These are phyloP conservation scores for Enteromius radiatus DNA, from an alignment of 2,797 vertebrate genomes.

Conservation along the genomic window DNA sequence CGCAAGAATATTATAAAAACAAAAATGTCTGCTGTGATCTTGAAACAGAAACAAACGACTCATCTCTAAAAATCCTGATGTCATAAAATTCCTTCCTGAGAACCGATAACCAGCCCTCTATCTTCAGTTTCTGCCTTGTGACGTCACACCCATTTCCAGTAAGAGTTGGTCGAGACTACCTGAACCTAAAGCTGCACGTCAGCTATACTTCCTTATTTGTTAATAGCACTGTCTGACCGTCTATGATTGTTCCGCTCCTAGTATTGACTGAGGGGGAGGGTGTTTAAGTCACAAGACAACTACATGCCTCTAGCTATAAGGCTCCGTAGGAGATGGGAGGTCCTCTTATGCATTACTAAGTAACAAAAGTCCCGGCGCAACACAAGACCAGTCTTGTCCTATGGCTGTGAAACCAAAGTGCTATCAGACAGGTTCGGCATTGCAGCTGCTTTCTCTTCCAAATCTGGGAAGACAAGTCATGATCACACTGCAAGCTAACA, in stretches of 20 bases:
- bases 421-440: slow-evolving; percentile 10
- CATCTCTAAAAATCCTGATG: background rate
- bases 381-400: slow-evolving; percentile 59
- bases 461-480: slow-evolving; percentile 31
- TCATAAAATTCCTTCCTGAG: background rate
- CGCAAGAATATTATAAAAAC: background rate
- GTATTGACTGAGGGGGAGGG: slow-evolving; percentile 32
- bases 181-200: slow-evolving; percentile 5
- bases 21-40: background rate
- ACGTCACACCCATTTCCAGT: slow-evolving; percentile 25
- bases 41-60: background rate
- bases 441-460: slow-evolving; percentile 5
- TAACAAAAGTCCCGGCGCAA: slow-evolving; percentile 51
- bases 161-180: background rate
- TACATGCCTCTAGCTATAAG: slow-evolving; percentile 46
- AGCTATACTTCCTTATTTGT: slow-evolving; percentile 3
- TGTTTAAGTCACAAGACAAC: slow-evolving; percentile 39
- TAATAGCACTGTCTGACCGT: background rate
- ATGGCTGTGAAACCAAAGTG: slow-evolving; percentile 47
- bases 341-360: slow-evolving; percentile 51
- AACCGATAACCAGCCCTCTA: background rate
- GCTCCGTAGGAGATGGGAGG: slow-evolving; percentile 46
- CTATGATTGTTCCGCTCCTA: background rate
- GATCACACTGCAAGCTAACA: slow-evolving; percentile 54
- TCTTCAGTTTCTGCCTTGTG: slow-evolving; percentile 22